These are phyloP conservation scores for Sylvietta virens DNA, from an alignment of 2,113 vertebrate genomes.

Conservation along the genomic window DNA sequence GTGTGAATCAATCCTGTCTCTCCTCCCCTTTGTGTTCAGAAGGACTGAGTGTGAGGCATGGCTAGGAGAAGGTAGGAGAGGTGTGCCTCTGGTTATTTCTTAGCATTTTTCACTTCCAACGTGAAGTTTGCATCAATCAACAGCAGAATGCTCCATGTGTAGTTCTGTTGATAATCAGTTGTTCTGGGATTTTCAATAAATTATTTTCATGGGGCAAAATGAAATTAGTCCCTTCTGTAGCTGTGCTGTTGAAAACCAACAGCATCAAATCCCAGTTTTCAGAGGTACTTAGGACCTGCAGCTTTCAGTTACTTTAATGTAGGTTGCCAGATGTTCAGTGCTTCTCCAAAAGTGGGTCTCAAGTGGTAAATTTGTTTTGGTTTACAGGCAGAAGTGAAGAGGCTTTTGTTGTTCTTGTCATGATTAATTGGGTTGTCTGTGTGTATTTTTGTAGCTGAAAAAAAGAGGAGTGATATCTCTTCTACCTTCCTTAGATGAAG, in stretches of 20 bases:
- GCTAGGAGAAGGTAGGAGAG: not conserved
- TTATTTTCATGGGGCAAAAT: not conserved
- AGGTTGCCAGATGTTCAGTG: not conserved
- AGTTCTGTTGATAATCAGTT: not conserved
- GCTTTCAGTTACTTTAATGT: not conserved
- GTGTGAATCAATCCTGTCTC: not conserved
- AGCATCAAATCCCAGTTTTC: not conserved
- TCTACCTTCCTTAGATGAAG: conserved; percentile 73
- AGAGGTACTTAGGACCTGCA: not conserved
- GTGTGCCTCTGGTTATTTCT: not conserved
- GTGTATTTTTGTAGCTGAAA: conserved; percentile 54
- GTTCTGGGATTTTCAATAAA: not conserved
- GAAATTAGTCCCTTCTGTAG: not conserved
- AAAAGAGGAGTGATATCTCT: conserved; percentile 58
- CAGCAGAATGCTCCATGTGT: not conserved
- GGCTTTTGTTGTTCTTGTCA: not conserved
- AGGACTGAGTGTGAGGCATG: not conserved
- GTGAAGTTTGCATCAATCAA: not conserved
- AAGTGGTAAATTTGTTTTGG: not conserved
- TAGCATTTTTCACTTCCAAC: not conserved
- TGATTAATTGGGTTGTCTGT: not conserved
- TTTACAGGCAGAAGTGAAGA: not conserved
- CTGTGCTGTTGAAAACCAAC: not conserved
- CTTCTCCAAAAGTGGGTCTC: not conserved
- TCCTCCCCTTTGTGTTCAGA: not conserved